Conservation (phyloP, 2,888 invertebrate species). For the Pinctada fucata region DNA sequence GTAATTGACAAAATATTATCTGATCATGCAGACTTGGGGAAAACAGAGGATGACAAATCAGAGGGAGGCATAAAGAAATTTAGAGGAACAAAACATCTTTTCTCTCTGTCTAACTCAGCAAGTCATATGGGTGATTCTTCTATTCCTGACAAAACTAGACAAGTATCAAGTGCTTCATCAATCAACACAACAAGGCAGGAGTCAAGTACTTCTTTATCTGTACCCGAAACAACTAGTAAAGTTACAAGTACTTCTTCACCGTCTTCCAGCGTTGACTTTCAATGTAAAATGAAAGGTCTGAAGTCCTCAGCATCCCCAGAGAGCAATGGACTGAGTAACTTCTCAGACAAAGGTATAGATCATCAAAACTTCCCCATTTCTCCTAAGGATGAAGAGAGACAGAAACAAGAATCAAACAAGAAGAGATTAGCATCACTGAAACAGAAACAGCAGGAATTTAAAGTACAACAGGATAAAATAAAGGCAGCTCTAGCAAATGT, state of each 20-base stretch:
- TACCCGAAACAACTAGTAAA: background rate
- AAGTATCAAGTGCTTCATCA: background rate
- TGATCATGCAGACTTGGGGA: conserved; percentile 2
- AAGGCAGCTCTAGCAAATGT: conserved; percentile 46
- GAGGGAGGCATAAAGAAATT: conserved; percentile 4
- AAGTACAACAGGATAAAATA: conserved; percentile 43
- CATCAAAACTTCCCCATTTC: background rate
- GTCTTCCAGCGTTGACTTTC: background rate
- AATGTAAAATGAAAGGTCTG: background rate
- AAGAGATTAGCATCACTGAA: conserved; percentile 45
- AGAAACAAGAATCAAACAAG: conserved; percentile 17
- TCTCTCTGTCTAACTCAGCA: background rate
- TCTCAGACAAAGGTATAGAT: background rate
- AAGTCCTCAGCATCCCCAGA: background rate
- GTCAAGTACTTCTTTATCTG: background rate
- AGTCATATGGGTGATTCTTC: background rate
- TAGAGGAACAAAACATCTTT: background rate
- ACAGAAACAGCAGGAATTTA: conserved; percentile 46
- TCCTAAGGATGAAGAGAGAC: conserved; percentile 9
- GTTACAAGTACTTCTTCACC: background rate
- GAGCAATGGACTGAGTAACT: background rate
- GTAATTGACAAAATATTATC: background rate
- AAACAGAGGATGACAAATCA: background rate
- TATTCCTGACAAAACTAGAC: background rate
- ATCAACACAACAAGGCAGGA: background rate